Conservation (phyloP, 2,888 invertebrate genomes). For the Morpho deidamia region DNA sequence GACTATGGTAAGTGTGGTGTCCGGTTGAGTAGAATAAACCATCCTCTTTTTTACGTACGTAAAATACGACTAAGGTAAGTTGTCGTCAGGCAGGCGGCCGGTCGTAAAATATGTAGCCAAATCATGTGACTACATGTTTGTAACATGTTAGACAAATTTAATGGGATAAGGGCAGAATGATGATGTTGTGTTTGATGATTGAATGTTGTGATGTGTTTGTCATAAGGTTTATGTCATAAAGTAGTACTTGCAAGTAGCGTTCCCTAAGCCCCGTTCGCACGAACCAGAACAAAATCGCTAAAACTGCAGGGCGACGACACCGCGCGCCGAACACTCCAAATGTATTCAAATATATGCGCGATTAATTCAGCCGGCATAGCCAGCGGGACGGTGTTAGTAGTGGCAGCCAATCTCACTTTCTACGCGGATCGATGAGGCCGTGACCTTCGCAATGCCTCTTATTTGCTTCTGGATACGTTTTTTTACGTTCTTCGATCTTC, state of each 20-base stretch:
- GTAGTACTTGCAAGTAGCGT: neutral
- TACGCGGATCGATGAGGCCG: constrained; percentile 77
- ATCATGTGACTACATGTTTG: no score
- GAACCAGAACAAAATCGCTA: constrained; percentile 61
- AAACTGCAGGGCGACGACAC: constrained; percentile 76
- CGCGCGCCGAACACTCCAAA: constrained; percentile 59
- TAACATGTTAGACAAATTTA: no score
- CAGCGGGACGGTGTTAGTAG: constrained; percentile 78
- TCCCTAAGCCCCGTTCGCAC: constrained; percentile 3
- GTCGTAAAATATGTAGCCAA: no score
- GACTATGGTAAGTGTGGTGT: no score
- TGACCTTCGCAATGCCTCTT: constrained; percentile 75
- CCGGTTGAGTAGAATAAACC: no score
- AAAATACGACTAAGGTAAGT: no score
- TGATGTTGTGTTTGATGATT: neutral
- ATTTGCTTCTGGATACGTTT: constrained; percentile 65
- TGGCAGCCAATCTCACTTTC: constrained; percentile 77
- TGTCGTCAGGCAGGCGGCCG: no score
- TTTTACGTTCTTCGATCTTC: constrained; percentile 29
- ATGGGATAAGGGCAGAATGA: no score
- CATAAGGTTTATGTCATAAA: neutral
- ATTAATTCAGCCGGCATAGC: constrained; percentile 80
- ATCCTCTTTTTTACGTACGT: no score
- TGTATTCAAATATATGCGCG: constrained; percentile 79
- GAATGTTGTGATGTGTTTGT: neutral